Evolutionary conservation across 2,888 invertebrate genomes (phyloP).

Genomic region (Dolomedes plantarius): DNA sequence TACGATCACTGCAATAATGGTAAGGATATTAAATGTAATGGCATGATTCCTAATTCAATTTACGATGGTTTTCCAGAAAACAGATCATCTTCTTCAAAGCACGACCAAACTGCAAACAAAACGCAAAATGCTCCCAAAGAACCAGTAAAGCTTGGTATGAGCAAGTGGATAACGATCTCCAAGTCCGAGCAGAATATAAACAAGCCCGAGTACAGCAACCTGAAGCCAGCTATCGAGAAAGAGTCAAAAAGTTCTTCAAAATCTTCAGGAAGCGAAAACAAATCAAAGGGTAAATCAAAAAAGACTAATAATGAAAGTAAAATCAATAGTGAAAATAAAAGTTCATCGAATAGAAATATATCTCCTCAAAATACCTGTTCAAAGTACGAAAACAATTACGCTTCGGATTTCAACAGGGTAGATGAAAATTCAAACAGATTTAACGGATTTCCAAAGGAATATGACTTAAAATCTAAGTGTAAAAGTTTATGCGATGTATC

Average conservation of each 20-base stretch:
- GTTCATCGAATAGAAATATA: background rate
- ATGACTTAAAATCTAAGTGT: background rate
- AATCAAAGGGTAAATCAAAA: background rate
- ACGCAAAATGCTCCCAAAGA: background rate
- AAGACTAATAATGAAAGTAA: background rate
- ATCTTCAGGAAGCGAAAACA: background rate
- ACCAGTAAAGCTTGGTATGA: background rate
- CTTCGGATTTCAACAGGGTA: background rate
- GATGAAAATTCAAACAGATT: background rate
- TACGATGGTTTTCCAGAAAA: background rate
- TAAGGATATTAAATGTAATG: slow-evolving; percentile 26
- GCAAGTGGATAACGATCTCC: slow-evolving; percentile 13
- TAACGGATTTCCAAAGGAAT: background rate
- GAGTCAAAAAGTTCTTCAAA: background rate
- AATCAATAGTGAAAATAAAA: background rate
- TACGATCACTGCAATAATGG: background rate
- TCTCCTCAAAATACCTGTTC: background rate
- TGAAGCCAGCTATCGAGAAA: background rate
- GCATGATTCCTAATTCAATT: slow-evolving; percentile 31
- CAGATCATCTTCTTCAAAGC: background rate
- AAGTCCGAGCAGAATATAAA: background rate
- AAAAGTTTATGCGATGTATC: slow-evolving; percentile 49
- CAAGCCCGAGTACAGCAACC: background rate
- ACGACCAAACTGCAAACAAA: background rate
- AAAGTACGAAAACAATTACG: background rate